These are phyloP conservation scores for Mastomys coucha DNA, from an alignment of 2,113 vertebrate genomes.

Conservation along the genomic window DNA sequence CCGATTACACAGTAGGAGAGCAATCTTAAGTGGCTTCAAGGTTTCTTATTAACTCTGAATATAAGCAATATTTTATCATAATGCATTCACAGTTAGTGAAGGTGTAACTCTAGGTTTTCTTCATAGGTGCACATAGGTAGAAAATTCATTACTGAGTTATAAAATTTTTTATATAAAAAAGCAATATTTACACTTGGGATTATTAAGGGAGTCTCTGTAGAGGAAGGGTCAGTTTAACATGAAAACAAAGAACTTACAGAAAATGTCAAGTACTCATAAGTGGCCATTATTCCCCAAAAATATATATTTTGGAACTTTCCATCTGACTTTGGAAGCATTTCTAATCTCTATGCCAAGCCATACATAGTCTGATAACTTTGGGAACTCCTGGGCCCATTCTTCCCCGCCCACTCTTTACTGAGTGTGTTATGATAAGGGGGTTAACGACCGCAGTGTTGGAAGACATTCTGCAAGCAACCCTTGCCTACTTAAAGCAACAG, in stretches of 20 bases:
- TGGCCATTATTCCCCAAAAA: neutral
- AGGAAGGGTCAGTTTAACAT: neutral
- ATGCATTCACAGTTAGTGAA: neutral
- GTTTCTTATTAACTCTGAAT: neutral
- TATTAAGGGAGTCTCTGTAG: neutral
- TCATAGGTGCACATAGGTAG: neutral
- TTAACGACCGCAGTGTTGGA: neutral
- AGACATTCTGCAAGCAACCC: neutral
- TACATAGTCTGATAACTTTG: neutral
- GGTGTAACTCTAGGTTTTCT: neutral
- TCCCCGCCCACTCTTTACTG: neutral
- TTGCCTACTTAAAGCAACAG: neutral
- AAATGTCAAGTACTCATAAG: neutral
- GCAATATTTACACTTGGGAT: neutral
- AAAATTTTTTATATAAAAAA: neutral
- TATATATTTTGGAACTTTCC: neutral
- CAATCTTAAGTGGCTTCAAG: neutral
- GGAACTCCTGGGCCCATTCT: neutral
- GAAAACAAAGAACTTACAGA: constrained; percentile 5
- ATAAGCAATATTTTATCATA: neutral
- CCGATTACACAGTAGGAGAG: neutral
- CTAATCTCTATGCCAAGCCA: neutral
- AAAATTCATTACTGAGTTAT: neutral
- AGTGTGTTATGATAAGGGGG: neutral
- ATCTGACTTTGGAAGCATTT: neutral